Evolutionary conservation across 2,113 vertebrate species (phyloP).

Genomic region (Cyphomyrus discorhynchus): DNA sequence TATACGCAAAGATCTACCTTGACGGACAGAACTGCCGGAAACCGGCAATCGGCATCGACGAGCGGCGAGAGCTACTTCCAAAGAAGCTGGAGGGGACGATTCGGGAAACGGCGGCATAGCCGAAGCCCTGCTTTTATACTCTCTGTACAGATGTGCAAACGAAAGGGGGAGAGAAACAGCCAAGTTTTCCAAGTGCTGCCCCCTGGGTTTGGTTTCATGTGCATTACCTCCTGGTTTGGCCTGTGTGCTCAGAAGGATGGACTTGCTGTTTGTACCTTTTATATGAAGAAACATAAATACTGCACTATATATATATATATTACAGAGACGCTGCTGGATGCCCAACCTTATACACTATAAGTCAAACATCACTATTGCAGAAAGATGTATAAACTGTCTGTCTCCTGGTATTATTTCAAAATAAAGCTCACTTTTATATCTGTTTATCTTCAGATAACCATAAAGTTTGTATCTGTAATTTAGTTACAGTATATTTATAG

Average conservation of each 20-base stretch:
- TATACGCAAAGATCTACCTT: conserved; percentile 76
- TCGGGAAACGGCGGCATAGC: conserved; percentile 78
- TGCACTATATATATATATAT: conserved; percentile 67
- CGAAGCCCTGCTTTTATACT: conserved; percentile 59
- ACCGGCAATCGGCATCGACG: conserved; percentile 70
- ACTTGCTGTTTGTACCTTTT: conserved; percentile 47
- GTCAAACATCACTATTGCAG: conserved; percentile 14
- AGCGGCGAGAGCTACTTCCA: conserved; percentile 81
- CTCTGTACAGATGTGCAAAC: conserved; percentile 82
- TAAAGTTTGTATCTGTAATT: neutral
- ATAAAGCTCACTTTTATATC: neutral
- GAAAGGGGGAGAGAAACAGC: conserved; percentile 24
- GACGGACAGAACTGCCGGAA: conserved; percentile 76
- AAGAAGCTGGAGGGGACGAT: conserved; percentile 82
- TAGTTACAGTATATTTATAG: neutral
- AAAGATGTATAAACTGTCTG: conserved; percentile 5
- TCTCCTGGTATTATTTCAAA: conserved; percentile 8
- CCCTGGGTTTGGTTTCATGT: conserved; percentile 68
- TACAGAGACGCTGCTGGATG: conserved; percentile 62
- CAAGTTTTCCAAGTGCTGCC: conserved; percentile 72
- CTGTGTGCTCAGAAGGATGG: conserved; percentile 73
- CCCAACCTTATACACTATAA: conserved; percentile 51
- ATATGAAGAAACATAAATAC: conserved; percentile 54
- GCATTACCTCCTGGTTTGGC: conserved; percentile 69
- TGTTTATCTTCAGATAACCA: neutral